Percentiles rank a stretch among this genome's conserved stretches.
phyloP scores from a whole-genome alignment of 2,113 vertebrate species.

The Antigone vipio region DNA sequence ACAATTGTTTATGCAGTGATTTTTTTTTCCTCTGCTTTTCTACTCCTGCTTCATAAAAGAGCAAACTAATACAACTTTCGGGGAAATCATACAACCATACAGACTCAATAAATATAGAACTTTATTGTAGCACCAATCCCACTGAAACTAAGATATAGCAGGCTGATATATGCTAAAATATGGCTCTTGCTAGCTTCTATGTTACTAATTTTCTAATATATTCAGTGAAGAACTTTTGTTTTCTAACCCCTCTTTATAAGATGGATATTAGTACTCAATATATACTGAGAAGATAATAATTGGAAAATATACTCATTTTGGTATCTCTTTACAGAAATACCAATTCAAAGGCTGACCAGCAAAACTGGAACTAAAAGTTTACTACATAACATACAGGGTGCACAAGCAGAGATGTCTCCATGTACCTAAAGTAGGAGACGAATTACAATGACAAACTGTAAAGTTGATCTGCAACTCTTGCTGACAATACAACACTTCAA shows the following conservation, averaged over 20 bases:
- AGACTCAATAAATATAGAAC: neutral
- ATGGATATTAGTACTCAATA: neutral
- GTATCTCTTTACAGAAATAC: neutral
- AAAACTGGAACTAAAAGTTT: neutral
- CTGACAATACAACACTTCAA: neutral
- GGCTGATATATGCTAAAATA: neutral
- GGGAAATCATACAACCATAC: neutral
- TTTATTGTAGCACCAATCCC: neutral
- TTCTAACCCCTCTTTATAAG: neutral
- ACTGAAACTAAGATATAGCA: neutral
- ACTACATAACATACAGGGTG: neutral
- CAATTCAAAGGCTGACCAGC: neutral
- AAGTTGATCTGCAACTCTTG: neutral
- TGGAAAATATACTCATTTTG: neutral
- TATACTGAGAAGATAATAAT: neutral
- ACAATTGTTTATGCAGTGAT: neutral
- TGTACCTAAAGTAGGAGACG: neutral
- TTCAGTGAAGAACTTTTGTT: neutral
- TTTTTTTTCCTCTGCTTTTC: neutral
- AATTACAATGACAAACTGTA: neutral
- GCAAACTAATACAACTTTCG: neutral
- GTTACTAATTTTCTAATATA: neutral
- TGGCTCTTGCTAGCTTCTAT: neutral
- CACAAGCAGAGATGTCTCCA: neutral
- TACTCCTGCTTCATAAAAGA: neutral